phyloP scores from a whole-genome alignment of 2,797 vertebrate genomes.

The Microctenopoma steveboyesi region DNA sequence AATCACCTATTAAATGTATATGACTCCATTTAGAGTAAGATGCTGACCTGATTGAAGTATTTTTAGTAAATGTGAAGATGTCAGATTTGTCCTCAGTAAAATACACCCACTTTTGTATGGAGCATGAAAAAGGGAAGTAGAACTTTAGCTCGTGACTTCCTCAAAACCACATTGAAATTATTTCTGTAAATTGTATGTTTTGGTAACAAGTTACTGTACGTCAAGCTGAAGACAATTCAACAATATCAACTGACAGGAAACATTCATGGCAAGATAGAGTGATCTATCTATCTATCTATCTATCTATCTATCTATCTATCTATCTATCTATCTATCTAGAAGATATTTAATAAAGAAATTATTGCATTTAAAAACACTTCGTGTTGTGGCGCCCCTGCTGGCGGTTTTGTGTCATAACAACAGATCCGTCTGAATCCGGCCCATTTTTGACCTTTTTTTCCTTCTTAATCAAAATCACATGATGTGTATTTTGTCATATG shows the following conservation, averaged over 20 bases:
- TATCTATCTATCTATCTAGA: no score
- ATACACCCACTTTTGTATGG: neutral
- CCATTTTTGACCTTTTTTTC: conserved; percentile 37
- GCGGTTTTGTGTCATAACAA: conserved; percentile 24
- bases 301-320: no score
- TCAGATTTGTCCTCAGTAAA: neutral
- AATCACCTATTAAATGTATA: no score
- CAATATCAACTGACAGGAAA: neutral
- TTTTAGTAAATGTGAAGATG: neutral
- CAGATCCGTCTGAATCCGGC: conserved; percentile 17
- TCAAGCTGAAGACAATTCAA: neutral
- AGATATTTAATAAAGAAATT: no score
- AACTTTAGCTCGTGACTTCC: conserved; percentile 31
- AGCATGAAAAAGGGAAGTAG: conserved; percentile 40
- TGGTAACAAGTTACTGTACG: conserved; percentile 27
- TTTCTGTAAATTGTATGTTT: conserved; percentile 15
- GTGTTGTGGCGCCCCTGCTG: conserved; percentile 40
- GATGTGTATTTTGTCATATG: conserved; percentile 81
- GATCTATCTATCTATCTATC: no score
- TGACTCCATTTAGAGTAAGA: neutral
- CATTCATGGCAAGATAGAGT: neutral
- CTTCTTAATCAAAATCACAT: conserved; percentile 79
- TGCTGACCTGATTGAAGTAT: neutral
- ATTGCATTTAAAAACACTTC: no score
- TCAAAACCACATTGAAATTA: conserved; percentile 1